Percentiles rank a stretch among this genome's conserved stretches.
Conservation (phyloP, 2,797 vertebrate species). For the Perodicticus potto region DNA sequence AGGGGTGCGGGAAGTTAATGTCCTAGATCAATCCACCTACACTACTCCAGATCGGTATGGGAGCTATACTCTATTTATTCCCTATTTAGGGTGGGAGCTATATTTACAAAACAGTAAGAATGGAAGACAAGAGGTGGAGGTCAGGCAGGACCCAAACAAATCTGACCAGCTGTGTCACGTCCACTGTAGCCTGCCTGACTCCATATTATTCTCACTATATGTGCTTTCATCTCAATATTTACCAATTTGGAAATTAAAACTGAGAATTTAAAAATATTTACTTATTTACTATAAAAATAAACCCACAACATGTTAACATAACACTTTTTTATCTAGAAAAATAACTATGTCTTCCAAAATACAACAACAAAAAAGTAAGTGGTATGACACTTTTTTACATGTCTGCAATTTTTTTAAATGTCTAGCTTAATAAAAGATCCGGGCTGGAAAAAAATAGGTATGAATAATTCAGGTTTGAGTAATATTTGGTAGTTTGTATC, state of each 20-base stretch:
- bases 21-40: too few relatives aligned
- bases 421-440: conserved; percentile 62
- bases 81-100: too few relatives aligned
- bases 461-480: not conserved
- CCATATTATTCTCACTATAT: too few relatives aligned
- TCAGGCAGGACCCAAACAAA: too few relatives aligned
- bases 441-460: too few relatives aligned
- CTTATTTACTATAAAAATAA: conserved; percentile 52
- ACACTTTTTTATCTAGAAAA: conserved; percentile 21
- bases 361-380: not conserved
- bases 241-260: conserved; percentile 59
- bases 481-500: not conserved
- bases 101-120: too few relatives aligned
- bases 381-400: conserved; percentile 49
- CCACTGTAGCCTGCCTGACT: too few relatives aligned
- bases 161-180: too few relatives aligned
- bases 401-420: not conserved
- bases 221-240: not conserved
- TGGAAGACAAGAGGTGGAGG: too few relatives aligned
- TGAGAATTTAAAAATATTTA: not conserved
- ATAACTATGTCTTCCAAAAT: conserved; percentile 34
- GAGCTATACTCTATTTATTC: too few relatives aligned
- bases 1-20: too few relatives aligned
- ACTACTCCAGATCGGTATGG: too few relatives aligned
- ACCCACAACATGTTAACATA: not conserved